Evolutionary conservation across 2,113 vertebrate genomes (phyloP).

Genomic region (Monopterus albus): DNA sequence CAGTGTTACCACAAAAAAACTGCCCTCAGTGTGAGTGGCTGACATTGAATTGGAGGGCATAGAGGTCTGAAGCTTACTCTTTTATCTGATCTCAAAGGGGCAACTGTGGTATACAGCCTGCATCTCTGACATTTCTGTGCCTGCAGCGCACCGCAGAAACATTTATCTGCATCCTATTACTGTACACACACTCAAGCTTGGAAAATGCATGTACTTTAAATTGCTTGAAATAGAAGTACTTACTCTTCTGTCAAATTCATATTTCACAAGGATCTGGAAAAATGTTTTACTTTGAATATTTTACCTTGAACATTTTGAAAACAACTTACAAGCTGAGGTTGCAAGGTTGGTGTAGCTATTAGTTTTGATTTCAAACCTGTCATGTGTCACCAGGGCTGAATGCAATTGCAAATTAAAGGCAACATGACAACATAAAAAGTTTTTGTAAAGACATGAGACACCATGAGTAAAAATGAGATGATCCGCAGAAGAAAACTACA

Average conservation of each 20-base stretch:
- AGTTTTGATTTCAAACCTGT: conserved; percentile 11
- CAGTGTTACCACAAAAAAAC: conserved; percentile 42
- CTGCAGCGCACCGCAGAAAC: conserved; percentile 7
- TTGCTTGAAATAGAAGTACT: background rate
- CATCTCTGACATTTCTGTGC: conserved; percentile 15
- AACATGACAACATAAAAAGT: background rate
- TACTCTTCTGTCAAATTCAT: background rate
- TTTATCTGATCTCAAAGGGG: conserved; percentile 54
- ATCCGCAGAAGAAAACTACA: background rate
- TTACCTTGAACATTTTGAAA: conserved; percentile 1
- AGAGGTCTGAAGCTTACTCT: conserved; percentile 47
- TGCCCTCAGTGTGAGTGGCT: conserved; percentile 42
- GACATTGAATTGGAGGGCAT: conserved; percentile 49
- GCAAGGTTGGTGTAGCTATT: background rate
- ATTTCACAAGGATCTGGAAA: background rate
- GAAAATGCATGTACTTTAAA: background rate
- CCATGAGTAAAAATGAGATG: background rate
- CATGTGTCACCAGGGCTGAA: background rate
- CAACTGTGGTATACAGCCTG: background rate
- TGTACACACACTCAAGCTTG: background rate
- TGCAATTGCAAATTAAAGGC: background rate
- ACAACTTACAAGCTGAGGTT: background rate
- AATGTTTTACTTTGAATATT: background rate
- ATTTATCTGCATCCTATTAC: conserved; percentile 13
- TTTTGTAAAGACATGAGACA: background rate